Evolutionary conservation across 2,113 vertebrate genomes (phyloP).

Genomic region (Hypocryptadius cinnamomeus): DNA sequence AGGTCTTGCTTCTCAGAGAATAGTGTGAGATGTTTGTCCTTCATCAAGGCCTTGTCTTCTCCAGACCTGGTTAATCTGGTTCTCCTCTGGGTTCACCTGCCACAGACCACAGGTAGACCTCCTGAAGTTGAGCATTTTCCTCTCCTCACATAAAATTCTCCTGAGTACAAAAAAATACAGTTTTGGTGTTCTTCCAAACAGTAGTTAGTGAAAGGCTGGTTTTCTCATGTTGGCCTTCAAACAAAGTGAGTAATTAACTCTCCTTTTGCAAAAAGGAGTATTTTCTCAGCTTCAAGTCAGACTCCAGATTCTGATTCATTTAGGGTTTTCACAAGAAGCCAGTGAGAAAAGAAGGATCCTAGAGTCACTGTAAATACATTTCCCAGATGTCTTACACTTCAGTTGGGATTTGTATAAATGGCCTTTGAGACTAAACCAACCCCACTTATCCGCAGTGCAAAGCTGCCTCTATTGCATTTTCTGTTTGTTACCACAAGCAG

Average conservation of each 20-base stretch:
- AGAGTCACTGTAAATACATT: neutral
- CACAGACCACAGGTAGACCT: neutral
- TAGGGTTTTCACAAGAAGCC: neutral
- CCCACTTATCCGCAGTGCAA: neutral
- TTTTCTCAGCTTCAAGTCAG: neutral
- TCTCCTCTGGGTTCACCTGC: accelerated
- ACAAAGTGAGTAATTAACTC: neutral
- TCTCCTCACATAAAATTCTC: neutral
- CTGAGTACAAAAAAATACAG: neutral
- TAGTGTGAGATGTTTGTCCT: neutral
- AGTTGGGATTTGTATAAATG: neutral
- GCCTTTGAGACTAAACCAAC: neutral
- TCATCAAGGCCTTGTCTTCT: neutral
- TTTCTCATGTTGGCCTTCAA: neutral
- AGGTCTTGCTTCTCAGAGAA: neutral
- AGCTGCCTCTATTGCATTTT: neutral
- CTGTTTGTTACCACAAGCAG: constrained; percentile 13
- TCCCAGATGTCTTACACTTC: neutral
- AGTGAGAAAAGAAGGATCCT: neutral
- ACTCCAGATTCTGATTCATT: neutral
- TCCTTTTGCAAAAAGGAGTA: neutral
- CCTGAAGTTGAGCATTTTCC: neutral
- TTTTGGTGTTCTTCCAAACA: neutral
- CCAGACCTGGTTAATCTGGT: neutral
- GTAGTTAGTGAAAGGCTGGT: neutral